Evolutionary conservation across 2,888 invertebrate genomes (phyloP).

Genomic region (Lottia scabra): DNA sequence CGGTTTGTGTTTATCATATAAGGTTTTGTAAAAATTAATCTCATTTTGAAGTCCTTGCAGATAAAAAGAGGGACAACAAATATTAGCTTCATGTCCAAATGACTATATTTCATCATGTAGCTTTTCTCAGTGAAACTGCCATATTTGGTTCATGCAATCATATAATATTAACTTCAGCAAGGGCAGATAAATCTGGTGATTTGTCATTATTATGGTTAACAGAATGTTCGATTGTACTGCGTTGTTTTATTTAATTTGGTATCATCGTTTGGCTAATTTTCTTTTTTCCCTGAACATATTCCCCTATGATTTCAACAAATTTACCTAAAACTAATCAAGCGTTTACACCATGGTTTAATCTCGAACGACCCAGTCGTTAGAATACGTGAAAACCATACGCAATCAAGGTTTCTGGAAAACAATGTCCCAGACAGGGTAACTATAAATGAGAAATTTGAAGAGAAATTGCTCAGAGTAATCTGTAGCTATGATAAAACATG

Average conservation of each 20-base stretch:
- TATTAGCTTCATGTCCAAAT: too few relatives aligned
- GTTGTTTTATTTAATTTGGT: constrained; percentile 15
- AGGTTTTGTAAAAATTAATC: too few relatives aligned
- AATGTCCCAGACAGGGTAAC: neutral
- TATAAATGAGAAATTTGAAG: neutral
- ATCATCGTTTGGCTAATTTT: constrained; percentile 3
- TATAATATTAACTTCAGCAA: neutral
- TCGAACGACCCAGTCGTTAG: neutral
- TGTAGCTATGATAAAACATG: neutral
- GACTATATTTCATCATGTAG: too few relatives aligned
- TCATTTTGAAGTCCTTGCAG: too few relatives aligned
- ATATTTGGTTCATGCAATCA: too few relatives aligned
- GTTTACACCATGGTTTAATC: neutral
- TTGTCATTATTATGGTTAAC: constrained; percentile 9
- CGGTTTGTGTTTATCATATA: too few relatives aligned
- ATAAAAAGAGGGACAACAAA: too few relatives aligned
- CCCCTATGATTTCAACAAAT: constrained; percentile 4
- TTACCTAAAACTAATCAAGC: neutral
- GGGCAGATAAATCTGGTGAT: neutral
- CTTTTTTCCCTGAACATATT: constrained; percentile 1
- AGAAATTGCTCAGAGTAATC: neutral
- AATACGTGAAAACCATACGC: neutral
- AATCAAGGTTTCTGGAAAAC: neutral
- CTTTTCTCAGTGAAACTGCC: too few relatives aligned
- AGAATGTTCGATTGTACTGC: constrained; percentile 19